Conservation (phyloP, 2,113 vertebrate species). For the Porphyrio hochstetteri region DNA sequence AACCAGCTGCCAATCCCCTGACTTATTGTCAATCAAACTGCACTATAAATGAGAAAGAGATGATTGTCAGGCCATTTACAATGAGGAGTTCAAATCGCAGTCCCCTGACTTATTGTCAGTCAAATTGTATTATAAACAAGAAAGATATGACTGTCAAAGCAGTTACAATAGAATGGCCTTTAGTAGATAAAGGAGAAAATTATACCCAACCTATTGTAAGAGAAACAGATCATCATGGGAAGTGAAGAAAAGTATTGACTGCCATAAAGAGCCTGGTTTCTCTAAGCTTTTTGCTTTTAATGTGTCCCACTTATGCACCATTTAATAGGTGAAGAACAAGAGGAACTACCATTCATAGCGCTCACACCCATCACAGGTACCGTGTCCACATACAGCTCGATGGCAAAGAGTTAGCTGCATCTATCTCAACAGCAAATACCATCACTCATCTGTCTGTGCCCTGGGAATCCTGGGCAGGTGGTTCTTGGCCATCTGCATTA, state of each 20-base stretch:
- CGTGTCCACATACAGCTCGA: background rate
- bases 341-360: background rate
- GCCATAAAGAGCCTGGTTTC: background rate
- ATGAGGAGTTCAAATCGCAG: slow-evolving; percentile 8
- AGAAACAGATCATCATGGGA: background rate
- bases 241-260: background rate
- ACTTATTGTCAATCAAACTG: slow-evolving; percentile 31
- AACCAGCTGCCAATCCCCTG: slow-evolving; percentile 25
- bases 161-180: background rate
- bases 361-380: background rate
- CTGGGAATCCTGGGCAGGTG: background rate
- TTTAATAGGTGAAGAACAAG: background rate
- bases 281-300: background rate
- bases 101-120: slow-evolving; percentile 31
- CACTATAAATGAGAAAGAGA: background rate
- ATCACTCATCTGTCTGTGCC: background rate
- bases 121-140: slow-evolving; percentile 18
- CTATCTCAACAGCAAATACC: background rate
- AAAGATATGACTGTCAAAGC: slow-evolving; percentile 1
- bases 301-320: fast-evolving
- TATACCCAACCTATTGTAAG: background rate
- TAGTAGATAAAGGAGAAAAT: background rate
- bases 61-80: slow-evolving; percentile 35
- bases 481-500: background rate
- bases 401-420: background rate